Base-by-base conservation (phyloP, 2,888 invertebrate genomes). In the Callosobruchus maculatus region DNA sequence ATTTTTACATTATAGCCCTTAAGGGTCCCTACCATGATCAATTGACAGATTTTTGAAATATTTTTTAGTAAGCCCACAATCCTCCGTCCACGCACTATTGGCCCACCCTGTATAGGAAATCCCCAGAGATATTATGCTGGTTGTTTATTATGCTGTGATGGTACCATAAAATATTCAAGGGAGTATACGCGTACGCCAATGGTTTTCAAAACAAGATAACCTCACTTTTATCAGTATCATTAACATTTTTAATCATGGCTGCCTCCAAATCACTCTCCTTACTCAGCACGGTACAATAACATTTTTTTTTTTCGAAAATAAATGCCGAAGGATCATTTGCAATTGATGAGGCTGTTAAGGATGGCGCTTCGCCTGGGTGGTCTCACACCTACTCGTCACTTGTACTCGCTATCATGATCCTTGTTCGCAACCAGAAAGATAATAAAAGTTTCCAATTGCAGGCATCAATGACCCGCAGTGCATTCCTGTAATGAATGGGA, bases 241-340 rank as follows among this genome's bases (percentile, higher is more conserved):
- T 70, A 26, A 21, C 70, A 70, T 70, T 70, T 70, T 70, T 70
- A 70, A 70, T 70, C 70, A 70, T 21, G 70, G 20, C 20, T 22
- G 22, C 70, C 20, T 70, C n/a, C 26, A 70, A 70, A 70, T 70
- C 21, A 70, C 68, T 68, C 68, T 26, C 18, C 21, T 22, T 13
- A 21, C 21, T 20, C 70, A 68, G n/a, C 68, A 68, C 68, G 70
- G 1, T 70, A 70, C 20, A 70, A 70, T 68, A 7, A 70, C 18
- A 70, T 21, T 70, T 22, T n/a, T n/a, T n/a, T n/a, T 70, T 49
- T 49, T 1, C 49, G 13, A 49, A 49, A 49, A 70, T 20, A 70
- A 70, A 21, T 70, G 21, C 21, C 20, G 2, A 22, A 26, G 20
- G 70, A 70, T 70, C 20, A 70, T 70, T 70, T 26, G 22, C 26